Conservation (phyloP, 1,140 invertebrate genomes). For the Ceratosolen fusciceps region DNA sequence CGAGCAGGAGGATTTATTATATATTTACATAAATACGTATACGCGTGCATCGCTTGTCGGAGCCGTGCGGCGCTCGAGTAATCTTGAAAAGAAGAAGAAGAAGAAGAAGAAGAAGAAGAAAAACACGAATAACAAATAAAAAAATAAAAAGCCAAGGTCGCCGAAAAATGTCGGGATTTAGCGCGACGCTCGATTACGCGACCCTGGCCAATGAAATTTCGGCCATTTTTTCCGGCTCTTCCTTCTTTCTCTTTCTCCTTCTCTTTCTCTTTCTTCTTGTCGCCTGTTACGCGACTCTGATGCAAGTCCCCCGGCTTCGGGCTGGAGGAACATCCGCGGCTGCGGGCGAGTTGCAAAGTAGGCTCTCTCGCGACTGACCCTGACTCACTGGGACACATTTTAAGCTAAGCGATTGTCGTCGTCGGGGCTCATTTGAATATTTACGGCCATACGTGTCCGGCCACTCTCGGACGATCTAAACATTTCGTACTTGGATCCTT, state of each 20-base stretch:
- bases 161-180: no score
- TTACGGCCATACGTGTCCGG: conserved; percentile 22
- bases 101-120: no score
- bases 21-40: no score
- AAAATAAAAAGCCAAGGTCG: no score
- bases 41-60: no score
- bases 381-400: conserved; percentile 49
- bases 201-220: background rate
- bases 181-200: no score
- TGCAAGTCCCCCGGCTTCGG: background rate
- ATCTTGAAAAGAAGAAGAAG: no score
- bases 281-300: background rate
- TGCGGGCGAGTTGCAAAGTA: background rate
- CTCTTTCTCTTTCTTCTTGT: background rate
- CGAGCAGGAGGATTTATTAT: no score
- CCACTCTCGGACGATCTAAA: conserved; percentile 1
- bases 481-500: background rate
- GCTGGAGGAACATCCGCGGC: background rate
- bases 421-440: conserved; percentile 28
- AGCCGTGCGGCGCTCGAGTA: no score
- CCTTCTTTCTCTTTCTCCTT: background rate
- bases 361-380: conserved; percentile 22
- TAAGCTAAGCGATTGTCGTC: conserved; percentile 19
- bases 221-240: background rate
- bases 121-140: no score